phyloP scores from a whole-genome alignment of 2,797 vertebrate genomes.

The Ceryle rudis region DNA sequence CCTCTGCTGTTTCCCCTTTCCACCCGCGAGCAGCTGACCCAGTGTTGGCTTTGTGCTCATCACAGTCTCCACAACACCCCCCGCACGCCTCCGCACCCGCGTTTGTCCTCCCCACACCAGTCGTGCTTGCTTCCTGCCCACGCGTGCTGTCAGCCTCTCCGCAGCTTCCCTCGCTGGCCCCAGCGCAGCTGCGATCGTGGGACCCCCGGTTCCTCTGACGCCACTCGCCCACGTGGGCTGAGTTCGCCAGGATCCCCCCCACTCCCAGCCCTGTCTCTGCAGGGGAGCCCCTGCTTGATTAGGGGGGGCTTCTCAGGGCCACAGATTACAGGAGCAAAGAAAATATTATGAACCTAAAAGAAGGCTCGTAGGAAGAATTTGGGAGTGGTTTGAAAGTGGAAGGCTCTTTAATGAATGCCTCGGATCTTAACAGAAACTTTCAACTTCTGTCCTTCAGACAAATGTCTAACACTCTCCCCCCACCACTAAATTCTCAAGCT shows the following conservation, averaged over 20 bases:
- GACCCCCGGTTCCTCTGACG: not conserved
- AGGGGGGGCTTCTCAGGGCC: rapidly evolving
- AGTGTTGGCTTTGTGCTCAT: not conserved
- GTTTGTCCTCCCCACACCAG: not conserved
- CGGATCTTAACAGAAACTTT: not conserved
- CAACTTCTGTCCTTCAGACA: not conserved
- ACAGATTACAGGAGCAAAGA: rapidly evolving
- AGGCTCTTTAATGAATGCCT: not conserved
- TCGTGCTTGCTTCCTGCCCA: not conserved
- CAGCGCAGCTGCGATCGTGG: rapidly evolving
- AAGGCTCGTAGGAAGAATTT: not conserved
- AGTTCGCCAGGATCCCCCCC: not conserved
- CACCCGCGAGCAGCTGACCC: not conserved
- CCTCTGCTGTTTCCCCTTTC: conserved; percentile 38
- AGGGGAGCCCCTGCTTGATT: rapidly evolving
- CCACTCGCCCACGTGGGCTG: rapidly evolving
- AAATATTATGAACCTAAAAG: not conserved
- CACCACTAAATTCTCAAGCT: not conserved
- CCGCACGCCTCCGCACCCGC: not conserved
- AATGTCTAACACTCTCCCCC: not conserved
- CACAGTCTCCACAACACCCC: conserved; percentile 20
- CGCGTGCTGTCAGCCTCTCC: not conserved
- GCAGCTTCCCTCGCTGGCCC: not conserved
- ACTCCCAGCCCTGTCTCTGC: rapidly evolving
- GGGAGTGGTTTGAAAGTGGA: not conserved